These are phyloP conservation scores for Tribolium castaneum DNA, from an alignment of 1,140 invertebrate genomes.

Conservation along the genomic window DNA sequence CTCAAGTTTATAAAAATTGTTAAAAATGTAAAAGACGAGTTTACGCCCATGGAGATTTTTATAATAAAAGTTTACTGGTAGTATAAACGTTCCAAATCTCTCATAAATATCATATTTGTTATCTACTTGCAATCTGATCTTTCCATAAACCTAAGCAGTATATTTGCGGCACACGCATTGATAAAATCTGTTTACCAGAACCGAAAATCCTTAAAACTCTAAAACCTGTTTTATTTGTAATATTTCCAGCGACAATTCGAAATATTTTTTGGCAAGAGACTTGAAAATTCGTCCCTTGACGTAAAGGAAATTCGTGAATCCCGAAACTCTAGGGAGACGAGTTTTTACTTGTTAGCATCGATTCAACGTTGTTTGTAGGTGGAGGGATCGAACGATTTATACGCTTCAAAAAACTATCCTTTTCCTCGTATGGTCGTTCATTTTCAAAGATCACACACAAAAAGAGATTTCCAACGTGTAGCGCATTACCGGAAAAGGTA, in stretches of 20 bases:
- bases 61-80: no score
- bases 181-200: neutral
- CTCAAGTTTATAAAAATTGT: no score
- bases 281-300: conserved; percentile 48
- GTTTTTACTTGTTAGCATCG: conserved; percentile 47
- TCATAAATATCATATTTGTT: no score
- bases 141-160: no score
- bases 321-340: conserved; percentile 45
- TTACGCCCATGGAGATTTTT: no score
- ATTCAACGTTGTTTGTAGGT: conserved; percentile 49
- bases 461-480: conserved; percentile 27
- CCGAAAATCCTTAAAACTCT: neutral
- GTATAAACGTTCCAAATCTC: no score
- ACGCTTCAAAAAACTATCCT: conserved; percentile 48
- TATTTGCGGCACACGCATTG: no score
- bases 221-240: neutral
- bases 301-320: conserved; percentile 45
- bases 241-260: conserved; percentile 15
- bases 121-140: no score
- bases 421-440: conserved; percentile 23
- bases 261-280: conserved; percentile 28
- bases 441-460: conserved; percentile 30
- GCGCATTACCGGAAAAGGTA: conserved; percentile 12
- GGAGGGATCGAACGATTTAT: conserved; percentile 51
- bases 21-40: no score